phyloP scores from a whole-genome alignment of 2,888 invertebrate genomes.

The Leuctra nigra region DNA sequence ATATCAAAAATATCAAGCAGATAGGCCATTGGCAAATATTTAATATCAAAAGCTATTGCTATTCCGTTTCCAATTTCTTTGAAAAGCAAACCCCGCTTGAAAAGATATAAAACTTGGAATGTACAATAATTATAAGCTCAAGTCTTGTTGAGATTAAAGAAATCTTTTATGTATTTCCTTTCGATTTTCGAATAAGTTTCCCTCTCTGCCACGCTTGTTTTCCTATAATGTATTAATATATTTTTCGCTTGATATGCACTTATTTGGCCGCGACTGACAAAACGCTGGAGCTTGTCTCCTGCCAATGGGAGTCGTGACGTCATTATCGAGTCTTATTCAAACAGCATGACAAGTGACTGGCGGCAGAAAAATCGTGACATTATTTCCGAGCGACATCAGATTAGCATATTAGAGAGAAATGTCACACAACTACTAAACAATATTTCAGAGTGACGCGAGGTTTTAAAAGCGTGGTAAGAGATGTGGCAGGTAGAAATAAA shows the following conservation, averaged over 20 bases:
- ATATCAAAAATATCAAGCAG: neutral
- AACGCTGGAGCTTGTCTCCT: neutral
- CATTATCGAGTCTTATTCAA: constrained; percentile 9
- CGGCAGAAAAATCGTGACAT: constrained; percentile 8
- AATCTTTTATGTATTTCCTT: too few relatives aligned
- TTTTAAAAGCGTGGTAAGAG: too few relatives aligned
- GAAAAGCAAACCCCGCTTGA: too few relatives aligned
- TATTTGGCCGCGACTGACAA: neutral
- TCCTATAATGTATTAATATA: constrained; percentile 9
- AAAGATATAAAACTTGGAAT: too few relatives aligned
- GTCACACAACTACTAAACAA: too few relatives aligned
- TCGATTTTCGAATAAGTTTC: too few relatives aligned
- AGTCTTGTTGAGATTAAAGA: too few relatives aligned
- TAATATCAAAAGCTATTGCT: constrained; percentile 15
- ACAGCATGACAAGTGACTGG: constrained; percentile 11
- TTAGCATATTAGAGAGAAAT: too few relatives aligned
- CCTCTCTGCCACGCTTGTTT: too few relatives aligned
- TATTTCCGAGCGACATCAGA: constrained; percentile 11
- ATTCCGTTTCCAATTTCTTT: constrained; percentile 1
- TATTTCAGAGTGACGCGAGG: too few relatives aligned
- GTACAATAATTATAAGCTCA: too few relatives aligned
- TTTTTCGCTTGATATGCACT: neutral
- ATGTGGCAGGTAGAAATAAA: too few relatives aligned
- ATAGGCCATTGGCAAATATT: constrained; percentile 8
- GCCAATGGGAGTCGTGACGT: constrained; percentile 13